A percentile compares a stretch with the other conserved stretches of the same genome.
phyloP scores from a whole-genome alignment of 2,797 vertebrate species.

The Pteronotus mesoamericanus region DNA sequence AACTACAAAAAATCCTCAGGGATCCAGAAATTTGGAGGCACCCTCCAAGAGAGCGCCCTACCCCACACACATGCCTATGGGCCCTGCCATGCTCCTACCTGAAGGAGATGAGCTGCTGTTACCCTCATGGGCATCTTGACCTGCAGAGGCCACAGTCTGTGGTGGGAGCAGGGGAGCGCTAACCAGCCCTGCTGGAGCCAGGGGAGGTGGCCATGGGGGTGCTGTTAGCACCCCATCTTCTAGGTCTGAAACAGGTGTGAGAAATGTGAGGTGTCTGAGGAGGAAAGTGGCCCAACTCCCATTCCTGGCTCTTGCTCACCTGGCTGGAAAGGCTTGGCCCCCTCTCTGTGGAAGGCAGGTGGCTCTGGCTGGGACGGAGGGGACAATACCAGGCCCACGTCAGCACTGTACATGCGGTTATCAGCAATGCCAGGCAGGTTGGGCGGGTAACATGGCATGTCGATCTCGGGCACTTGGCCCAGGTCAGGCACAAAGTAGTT shows the following conservation, averaged over 20 bases:
- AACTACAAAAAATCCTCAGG: background rate
- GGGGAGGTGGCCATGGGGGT: slow-evolving; percentile 77
- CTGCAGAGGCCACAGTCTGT: slow-evolving; percentile 55
- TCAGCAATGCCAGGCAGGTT: slow-evolving; percentile 95
- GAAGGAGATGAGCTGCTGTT: slow-evolving; percentile 55
- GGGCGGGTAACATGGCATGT: slow-evolving; percentile 95
- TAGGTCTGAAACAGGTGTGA: slow-evolving; percentile 79
- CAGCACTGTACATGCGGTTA: slow-evolving; percentile 95
- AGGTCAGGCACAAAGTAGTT: slow-evolving; percentile 96
- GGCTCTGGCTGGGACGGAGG: slow-evolving; percentile 90
- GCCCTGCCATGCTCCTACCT: slow-evolving; percentile 78
- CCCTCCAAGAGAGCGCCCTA: background rate
- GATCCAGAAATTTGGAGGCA: background rate
- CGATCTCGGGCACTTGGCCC: slow-evolving; percentile 95
- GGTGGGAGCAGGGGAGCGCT: slow-evolving; percentile 77
- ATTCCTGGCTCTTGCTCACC: slow-evolving; percentile 73
- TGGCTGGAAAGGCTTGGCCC: slow-evolving; percentile 76
- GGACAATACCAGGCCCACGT: slow-evolving; percentile 95
- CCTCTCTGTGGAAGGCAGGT: slow-evolving; percentile 87
- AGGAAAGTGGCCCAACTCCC: background rate
- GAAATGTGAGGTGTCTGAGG: background rate
- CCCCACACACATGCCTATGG: fast-evolving
- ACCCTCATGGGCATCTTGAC: background rate
- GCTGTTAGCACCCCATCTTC: slow-evolving; percentile 77
- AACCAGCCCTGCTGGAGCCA: slow-evolving; percentile 67